Percentiles rank a stretch among this genome's conserved stretches.
Evolutionary conservation across 2,888 invertebrate genomes (phyloP).

Genomic region (Acleris literana): DNA sequence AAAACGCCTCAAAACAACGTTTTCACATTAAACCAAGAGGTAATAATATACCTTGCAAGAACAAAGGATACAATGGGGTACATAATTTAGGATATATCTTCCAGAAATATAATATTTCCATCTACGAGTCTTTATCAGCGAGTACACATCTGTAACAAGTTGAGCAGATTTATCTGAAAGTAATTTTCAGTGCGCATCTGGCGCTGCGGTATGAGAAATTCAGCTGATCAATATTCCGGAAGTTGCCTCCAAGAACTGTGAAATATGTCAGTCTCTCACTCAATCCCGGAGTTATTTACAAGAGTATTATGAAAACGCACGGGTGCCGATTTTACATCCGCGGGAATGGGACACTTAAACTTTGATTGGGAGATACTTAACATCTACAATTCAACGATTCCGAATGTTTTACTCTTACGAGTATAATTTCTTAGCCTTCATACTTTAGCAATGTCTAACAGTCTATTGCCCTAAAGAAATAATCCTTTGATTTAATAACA

Average conservation of each 20-base stretch:
- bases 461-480: no score
- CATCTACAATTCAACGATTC: not conserved
- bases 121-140: slow-evolving; percentile 4
- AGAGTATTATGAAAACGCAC: slow-evolving; percentile 30
- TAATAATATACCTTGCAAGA: no score
- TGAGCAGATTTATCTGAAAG: slow-evolving; percentile 75
- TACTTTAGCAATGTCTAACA: no score
- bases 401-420: no score
- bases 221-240: slow-evolving; percentile 80
- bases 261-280: slow-evolving; percentile 79
- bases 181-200: slow-evolving; percentile 81
- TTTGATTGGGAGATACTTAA: slow-evolving; percentile 12
- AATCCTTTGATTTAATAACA: no score
- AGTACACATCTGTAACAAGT: slow-evolving; percentile 33
- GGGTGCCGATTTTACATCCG: slow-evolving; percentile 24
- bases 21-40: no score
- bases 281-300: slow-evolving; percentile 51
- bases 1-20: no score
- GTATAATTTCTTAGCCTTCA: no score
- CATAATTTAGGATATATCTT: no score
- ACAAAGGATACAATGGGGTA: no score
- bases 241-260: slow-evolving; percentile 74
- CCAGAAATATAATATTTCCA: not conserved
- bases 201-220: slow-evolving; percentile 78
- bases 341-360: slow-evolving; percentile 5